Percentiles rank a stretch among this genome's conserved stretches.
phyloP scores from a whole-genome alignment of 2,113 vertebrate species.

The Ochotona curzoniae region DNA sequence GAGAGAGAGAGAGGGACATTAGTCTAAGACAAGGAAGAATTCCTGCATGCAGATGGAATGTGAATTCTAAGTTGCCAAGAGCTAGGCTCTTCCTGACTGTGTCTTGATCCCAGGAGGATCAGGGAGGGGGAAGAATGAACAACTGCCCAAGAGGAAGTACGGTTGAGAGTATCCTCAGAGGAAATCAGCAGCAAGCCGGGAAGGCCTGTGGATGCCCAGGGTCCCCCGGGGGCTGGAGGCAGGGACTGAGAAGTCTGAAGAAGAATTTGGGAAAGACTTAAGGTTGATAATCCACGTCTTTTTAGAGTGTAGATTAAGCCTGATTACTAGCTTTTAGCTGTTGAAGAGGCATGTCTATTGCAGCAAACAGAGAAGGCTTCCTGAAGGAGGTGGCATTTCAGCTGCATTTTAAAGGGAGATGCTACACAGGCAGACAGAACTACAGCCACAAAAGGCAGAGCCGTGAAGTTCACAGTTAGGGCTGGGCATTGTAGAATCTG shows the following conservation, averaged over 20 bases:
- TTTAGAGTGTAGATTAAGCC: neutral
- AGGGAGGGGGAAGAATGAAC: neutral
- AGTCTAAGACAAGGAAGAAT: neutral
- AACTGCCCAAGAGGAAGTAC: neutral
- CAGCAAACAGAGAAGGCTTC: slow-evolving; percentile 17
- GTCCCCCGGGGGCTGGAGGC: neutral
- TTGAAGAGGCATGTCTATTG: slow-evolving; percentile 37
- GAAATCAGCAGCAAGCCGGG: neutral
- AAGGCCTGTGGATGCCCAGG: neutral
- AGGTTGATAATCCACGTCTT: slow-evolving; percentile 17
- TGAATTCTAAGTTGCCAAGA: slow-evolving; percentile 4
- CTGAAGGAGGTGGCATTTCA: slow-evolving; percentile 15
- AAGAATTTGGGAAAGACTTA: slow-evolving; percentile 18
- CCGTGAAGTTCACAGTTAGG: neutral
- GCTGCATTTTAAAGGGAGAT: slow-evolving; percentile 33
- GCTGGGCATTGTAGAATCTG: neutral
- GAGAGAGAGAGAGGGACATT: neutral
- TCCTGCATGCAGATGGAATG: neutral
- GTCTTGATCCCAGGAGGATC: neutral
- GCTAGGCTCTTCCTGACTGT: neutral
- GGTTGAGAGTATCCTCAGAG: neutral
- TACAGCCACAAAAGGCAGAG: neutral
- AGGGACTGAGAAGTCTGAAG: neutral
- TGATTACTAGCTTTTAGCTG: neutral
- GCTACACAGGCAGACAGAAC: neutral